Evolutionary conservation across 2,113 vertebrate genomes (phyloP).

Genomic region (Charadrius vociferus): DNA sequence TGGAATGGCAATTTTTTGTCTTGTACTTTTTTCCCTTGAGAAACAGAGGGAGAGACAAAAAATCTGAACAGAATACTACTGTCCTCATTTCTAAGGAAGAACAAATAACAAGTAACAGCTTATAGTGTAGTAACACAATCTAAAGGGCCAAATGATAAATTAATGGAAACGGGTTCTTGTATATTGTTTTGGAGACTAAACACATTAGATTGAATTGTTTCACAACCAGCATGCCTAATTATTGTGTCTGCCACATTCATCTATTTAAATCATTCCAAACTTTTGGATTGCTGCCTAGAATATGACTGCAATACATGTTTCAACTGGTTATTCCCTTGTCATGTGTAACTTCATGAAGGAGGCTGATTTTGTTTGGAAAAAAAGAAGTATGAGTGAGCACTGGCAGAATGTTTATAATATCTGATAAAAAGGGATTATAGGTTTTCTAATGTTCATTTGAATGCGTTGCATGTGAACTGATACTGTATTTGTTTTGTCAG

Average conservation of each 20-base stretch:
- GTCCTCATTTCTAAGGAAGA: conserved; percentile 1
- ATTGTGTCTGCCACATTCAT: conserved; percentile 84
- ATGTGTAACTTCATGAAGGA: conserved; percentile 45
- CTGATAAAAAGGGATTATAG: not conserved
- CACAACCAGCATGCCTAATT: conserved; percentile 76
- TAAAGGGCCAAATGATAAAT: conserved; percentile 68
- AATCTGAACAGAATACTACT: not conserved
- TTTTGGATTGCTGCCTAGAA: conserved; percentile 83
- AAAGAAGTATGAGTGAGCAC: not conserved
- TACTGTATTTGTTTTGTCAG: conserved; percentile 77
- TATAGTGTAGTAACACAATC: conserved; percentile 30
- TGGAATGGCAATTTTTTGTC: not conserved
- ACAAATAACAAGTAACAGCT: conserved; percentile 33
- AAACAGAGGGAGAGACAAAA: not conserved
- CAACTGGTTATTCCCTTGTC: conserved; percentile 65
- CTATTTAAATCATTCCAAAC: conserved; percentile 81
- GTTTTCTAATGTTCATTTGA: not conserved
- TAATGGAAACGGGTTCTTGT: conserved; percentile 62
- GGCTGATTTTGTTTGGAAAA: not conserved
- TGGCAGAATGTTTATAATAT: not conserved
- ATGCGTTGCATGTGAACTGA: conserved; percentile 35
- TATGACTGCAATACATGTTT: conserved; percentile 76
- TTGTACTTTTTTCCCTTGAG: not conserved
- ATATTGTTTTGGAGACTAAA: conserved; percentile 70
- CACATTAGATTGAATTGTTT: conserved; percentile 77